Conservation (phyloP, 2,888 invertebrate genomes). For the Aphidoletes aphidimyza region DNA sequence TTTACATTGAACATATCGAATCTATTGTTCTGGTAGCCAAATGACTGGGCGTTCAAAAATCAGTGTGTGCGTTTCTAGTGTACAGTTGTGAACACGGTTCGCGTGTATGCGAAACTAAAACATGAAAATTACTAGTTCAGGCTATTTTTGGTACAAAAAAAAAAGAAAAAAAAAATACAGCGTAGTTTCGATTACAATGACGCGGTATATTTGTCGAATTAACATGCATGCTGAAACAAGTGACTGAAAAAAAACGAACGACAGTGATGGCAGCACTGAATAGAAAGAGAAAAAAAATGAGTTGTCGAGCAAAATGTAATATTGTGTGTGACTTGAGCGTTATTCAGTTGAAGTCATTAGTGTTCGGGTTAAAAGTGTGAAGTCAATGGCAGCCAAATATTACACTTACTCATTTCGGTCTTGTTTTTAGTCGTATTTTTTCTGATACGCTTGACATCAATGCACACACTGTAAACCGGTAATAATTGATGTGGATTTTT, state of each 20-base stretch:
- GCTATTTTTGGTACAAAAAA: not conserved
- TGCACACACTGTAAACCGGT: not conserved
- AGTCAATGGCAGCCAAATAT: not conserved
- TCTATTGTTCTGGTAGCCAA: constrained; percentile 41
- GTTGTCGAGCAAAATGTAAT: not conserved
- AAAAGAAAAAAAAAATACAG: not conserved
- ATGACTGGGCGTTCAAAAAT: not conserved
- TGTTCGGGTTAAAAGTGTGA: constrained; percentile 6
- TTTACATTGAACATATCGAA: not conserved
- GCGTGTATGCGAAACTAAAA: constrained; percentile 16
- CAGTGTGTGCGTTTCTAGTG: not conserved
- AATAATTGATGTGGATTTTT: constrained; percentile 8
- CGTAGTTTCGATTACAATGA: constrained; percentile 27
- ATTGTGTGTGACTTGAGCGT: not conserved
- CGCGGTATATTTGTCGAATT: not conserved
- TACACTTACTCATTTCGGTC: not conserved
- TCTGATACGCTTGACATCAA: not conserved
- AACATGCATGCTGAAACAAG: not conserved
- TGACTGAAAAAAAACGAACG: too few relatives aligned
- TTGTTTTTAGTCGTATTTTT: not conserved
- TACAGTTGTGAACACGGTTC: too few relatives aligned
- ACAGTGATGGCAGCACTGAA: not conserved
- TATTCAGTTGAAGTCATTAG: not conserved
- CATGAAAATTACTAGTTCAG: constrained; percentile 16
- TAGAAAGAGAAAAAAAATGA: not conserved